These are phyloP conservation scores for Belgica antarctica DNA, from an alignment of 2,888 invertebrate species.

Conservation along the genomic window DNA sequence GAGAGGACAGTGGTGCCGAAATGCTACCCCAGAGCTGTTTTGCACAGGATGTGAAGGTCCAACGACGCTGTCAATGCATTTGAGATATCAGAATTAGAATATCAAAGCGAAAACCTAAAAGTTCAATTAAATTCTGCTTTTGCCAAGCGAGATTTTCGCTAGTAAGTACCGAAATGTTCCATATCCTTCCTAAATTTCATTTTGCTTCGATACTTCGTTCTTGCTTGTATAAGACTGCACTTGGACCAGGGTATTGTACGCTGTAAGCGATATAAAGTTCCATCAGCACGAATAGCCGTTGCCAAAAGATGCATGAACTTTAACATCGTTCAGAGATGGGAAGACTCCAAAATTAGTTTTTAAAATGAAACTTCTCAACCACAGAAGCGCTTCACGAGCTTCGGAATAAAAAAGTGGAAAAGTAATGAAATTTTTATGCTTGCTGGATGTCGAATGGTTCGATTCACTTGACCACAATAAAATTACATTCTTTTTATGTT, in stretches of 20 bases:
- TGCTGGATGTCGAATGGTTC: constrained; percentile 34
- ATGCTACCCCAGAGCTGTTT: neutral
- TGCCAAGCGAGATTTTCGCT: neutral
- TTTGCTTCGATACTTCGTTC: too few species aligned
- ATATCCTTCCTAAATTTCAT: constrained; percentile 1
- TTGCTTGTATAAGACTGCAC: too few species aligned
- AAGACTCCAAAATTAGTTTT: neutral
- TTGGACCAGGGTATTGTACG: too few species aligned
- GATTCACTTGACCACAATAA: constrained; percentile 41
- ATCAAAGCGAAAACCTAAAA: constrained; percentile 22
- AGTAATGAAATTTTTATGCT: constrained; percentile 30
- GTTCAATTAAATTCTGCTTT: constrained; percentile 5
- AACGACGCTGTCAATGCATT: neutral
- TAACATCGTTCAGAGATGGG: too few species aligned
- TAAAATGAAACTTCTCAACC: neutral
- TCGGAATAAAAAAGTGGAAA: neutral
- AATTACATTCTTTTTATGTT: constrained; percentile 9
- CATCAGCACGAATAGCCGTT: neutral
- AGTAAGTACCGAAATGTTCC: neutral
- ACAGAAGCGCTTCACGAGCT: neutral
- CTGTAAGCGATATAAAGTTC: too few species aligned
- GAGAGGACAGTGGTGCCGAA: too few species aligned
- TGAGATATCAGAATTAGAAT: constrained; percentile 3
- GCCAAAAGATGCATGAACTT: constrained; percentile 23
- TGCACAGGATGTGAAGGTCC: neutral